Evolutionary conservation across 1,140 invertebrate genomes (phyloP).

Genomic region (Scylla paramamosain): DNA sequence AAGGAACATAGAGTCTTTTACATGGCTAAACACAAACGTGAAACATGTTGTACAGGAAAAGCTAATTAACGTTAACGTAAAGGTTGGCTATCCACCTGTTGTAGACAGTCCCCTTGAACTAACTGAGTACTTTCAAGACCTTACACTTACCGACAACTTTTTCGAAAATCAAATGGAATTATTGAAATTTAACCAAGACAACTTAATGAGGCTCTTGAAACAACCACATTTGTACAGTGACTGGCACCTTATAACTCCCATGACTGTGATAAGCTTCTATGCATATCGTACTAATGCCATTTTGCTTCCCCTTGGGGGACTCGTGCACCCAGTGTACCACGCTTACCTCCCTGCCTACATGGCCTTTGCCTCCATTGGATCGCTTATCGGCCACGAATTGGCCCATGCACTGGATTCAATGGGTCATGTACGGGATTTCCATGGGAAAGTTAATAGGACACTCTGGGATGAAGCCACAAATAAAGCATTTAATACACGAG

Average conservation of each 20-base stretch:
- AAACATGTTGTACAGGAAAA: slow-evolving; percentile 47
- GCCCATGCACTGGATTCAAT: slow-evolving; percentile 57
- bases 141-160: slow-evolving; percentile 25
- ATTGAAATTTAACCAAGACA: slow-evolving; percentile 38
- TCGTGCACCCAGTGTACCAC: slow-evolving; percentile 60
- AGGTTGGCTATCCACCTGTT: slow-evolving; percentile 59
- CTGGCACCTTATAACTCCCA: slow-evolving; percentile 55
- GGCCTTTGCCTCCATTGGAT: slow-evolving; percentile 57
- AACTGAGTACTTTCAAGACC: background rate
- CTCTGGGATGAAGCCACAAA: slow-evolving; percentile 49
- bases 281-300: slow-evolving; percentile 60
- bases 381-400: slow-evolving; percentile 62
- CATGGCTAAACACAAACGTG: slow-evolving; percentile 25
- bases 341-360: slow-evolving; percentile 30
- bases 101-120: slow-evolving; percentile 27
- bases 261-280: slow-evolving; percentile 60
- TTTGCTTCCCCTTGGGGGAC: slow-evolving; percentile 59
- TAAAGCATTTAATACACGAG: slow-evolving; percentile 34
- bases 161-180: slow-evolving; percentile 57
- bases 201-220: slow-evolving; percentile 50
- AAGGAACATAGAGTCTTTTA: slow-evolving; percentile 52
- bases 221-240: slow-evolving; percentile 50
- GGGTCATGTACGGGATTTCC: slow-evolving; percentile 40
- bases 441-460: slow-evolving; percentile 46
- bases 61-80: slow-evolving; percentile 47